Percentiles rank a stretch among this genome's conserved stretches.
Conservation (phyloP, 2,113 vertebrate species). For the Romanogobio albipinnatus region DNA sequence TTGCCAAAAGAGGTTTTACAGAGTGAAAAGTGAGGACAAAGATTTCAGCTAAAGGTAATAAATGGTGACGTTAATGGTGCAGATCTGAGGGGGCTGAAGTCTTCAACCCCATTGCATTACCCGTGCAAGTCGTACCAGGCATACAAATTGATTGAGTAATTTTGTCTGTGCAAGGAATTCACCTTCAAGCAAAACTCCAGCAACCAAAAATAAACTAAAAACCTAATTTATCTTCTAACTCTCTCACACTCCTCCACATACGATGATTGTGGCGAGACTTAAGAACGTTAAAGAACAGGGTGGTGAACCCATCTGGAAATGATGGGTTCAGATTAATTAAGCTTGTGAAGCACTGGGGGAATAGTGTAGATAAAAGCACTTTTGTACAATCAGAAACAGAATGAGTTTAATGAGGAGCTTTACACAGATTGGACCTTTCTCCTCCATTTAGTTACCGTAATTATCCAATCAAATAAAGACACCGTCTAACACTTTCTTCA, state of each 20-base stretch:
- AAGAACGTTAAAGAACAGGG: conserved; percentile 11
- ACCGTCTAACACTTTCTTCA: background rate
- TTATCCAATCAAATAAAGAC: conserved; percentile 31
- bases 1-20: conserved; percentile 21
- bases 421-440: conserved; percentile 37
- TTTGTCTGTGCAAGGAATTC: background rate
- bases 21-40: background rate
- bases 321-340: conserved; percentile 12
- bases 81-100: background rate
- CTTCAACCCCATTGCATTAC: conserved; percentile 27
- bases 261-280: background rate
- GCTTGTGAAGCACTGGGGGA: conserved; percentile 2
- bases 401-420: conserved; percentile 32
- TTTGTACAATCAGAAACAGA: conserved; percentile 31
- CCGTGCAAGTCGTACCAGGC: background rate
- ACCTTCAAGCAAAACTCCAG: background rate
- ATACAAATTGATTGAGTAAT: conserved; percentile 31
- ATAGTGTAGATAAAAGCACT: conserved; percentile 31
- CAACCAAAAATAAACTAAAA: conserved; percentile 23
- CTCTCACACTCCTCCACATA: background rate
- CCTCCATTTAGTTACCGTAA: conserved; percentile 30
- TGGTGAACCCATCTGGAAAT: conserved; percentile 41
- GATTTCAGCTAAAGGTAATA: background rate
- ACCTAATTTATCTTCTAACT: background rate
- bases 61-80: conserved; percentile 20